Base-by-base conservation (phyloP, 1,140 invertebrate species). In the Aplysia californica region DNA sequence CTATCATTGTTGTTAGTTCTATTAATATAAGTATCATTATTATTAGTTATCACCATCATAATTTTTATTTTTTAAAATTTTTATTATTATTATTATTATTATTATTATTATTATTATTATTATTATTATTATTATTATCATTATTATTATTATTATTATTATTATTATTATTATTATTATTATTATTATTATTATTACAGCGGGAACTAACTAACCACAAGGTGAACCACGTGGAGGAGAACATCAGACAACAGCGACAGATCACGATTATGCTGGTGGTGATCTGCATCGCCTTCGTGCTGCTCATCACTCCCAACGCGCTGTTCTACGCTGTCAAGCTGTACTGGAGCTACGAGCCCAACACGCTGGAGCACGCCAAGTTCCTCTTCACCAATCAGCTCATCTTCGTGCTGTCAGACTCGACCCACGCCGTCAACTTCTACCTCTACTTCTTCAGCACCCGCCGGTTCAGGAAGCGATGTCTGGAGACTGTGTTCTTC, bases 401-500 rank as follows among this genome's bases (percentile, higher is more conserved):
- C 23, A 76, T 80, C 2, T 85, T 85, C 66, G 20, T 85, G 18
- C 77, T 86, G 2, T 77, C 80, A 0, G 85, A 86, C 69, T 58
- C 80, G 10, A 83, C 83, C 35, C 85, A 86, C 70, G 83, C 83
- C 2, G 65, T 86, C 55, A 86, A 86, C 73, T 86, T 86, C 72
- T 86, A 85, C 65, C 59, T 84, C 18, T 86, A 86, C 64, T 86
- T 83, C 68, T 73, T 86, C 39, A 85, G 81, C 64, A 84, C 83
- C 18, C 77, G 75, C 29, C 82, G 83, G 64, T 86, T 86, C 72
- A 71, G 85, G 15, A 78, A 80, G 29, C 81, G 82, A 26, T 86
- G 84, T 68, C 69, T 80, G 29, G 78, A 77, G 20, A 78, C 77
- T 21, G 58, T 82, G 18, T 82, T 80, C 65, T 81, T 50, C 58